Base-by-base conservation (phyloP, 92 coral and sea anemone species). In the Meandrina meandrites region DNA sequence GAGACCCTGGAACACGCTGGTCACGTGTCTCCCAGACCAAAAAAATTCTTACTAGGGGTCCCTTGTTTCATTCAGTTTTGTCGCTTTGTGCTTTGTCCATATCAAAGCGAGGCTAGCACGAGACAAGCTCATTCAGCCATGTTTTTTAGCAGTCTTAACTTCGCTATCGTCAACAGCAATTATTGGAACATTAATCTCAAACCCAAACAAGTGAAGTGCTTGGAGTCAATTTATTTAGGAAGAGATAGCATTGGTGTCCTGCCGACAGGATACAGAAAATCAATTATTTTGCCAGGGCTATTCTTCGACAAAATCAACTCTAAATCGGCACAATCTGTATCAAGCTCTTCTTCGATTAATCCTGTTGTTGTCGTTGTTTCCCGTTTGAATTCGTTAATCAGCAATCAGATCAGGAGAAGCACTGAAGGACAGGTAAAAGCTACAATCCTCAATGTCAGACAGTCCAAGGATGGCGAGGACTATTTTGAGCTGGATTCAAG, bases 201-300 rank as follows among this genome's bases (percentile, higher is more conserved):
- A 78, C 90, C 88, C 18, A 86, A 87, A 70, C 93, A 87, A 76
- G 81, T 86, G 4, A 77, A 90, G 40, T 86, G 87, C 60, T 31
- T 86, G 80, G 93, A 90, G 42, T 53, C 90, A 17, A n/a, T 90
- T 51, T 78, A 81, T 32, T 64, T 37, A 45, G 84, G 84, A 71
- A 76, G 85, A 60, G 88, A 90, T 48, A 77, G 85, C 4, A 90
- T 89, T 78, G 92, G 70, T 1, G 76, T 89, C n/a, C 88, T 89
- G 24, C 88, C 92, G 67, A 89, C 90, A 9, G 93, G 90, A 66
- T 86, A 90, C 66, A 90, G 93, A 22, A 90, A 90, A 79, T 90
- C 93, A 0, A 57, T 82, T 11, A 81, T 90, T n/a, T 90, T 90
- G 66, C 93, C 90, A 34, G 62, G 27, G 37, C 81, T 79, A 3